These are phyloP conservation scores for Brachyhypopomus gauderio DNA, from an alignment of 2,113 vertebrate genomes.

Conservation along the genomic window DNA sequence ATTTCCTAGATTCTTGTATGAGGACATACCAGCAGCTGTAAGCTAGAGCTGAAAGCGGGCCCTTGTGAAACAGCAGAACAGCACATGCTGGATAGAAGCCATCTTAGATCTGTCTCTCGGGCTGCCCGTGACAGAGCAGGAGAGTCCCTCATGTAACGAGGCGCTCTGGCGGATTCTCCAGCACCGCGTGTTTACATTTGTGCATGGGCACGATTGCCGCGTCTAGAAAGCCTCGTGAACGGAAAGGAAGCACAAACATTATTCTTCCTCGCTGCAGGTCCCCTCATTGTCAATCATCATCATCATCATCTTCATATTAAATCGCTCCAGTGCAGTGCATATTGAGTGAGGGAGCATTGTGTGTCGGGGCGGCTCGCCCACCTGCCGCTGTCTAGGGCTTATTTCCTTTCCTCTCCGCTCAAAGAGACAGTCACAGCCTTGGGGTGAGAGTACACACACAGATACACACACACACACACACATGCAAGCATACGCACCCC, in stretches of 20 bases:
- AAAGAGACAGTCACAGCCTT: constrained; percentile 57
- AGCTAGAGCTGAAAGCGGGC: constrained; percentile 36
- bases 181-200: neutral
- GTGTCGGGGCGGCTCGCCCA: constrained; percentile 20
- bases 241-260: constrained; percentile 17
- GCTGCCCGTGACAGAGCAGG: constrained; percentile 12
- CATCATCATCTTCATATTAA: constrained; percentile 23
- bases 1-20: constrained; percentile 35
- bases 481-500: constrained; percentile 5
- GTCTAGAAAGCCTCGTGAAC: neutral
- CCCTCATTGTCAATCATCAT: constrained; percentile 23
- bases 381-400: constrained; percentile 8
- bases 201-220: neutral
- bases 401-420: constrained; percentile 53
- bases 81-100: constrained; percentile 13
- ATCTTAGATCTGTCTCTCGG: constrained; percentile 13
- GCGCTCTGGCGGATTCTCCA: constrained; percentile 18
- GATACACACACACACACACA: constrained; percentile 9
- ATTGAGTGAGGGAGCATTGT: constrained; percentile 4
- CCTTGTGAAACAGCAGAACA: constrained; percentile 43
- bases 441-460: constrained; percentile 36
- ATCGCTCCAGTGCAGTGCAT: constrained; percentile 32
- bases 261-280: neutral
- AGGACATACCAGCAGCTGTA: constrained; percentile 32
- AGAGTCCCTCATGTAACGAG: constrained; percentile 35